phyloP scores from a whole-genome alignment of 2,113 vertebrate genomes.

The Paraplagusia blochii region DNA sequence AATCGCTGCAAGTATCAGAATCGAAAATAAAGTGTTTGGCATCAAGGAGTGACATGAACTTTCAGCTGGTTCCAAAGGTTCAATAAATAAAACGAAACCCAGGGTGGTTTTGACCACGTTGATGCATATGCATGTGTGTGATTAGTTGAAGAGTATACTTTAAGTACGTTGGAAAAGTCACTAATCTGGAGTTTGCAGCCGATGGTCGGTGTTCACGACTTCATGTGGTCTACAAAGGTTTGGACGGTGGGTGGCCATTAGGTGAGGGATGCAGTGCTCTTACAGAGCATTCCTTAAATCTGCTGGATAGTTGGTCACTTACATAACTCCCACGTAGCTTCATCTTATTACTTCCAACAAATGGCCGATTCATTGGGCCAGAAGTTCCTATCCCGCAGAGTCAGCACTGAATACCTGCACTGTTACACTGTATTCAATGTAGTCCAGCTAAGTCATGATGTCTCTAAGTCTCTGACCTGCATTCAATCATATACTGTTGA shows the following conservation, averaged over 20 bases:
- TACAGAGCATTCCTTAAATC: conserved; percentile 64
- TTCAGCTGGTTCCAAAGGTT: too few relatives aligned
- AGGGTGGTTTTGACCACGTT: too few relatives aligned
- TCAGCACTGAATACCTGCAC: conserved; percentile 62
- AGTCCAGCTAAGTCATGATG: conserved; percentile 64
- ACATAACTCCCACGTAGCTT: conserved; percentile 73
- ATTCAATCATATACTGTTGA: conserved; percentile 38
- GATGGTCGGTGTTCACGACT: conserved; percentile 36
- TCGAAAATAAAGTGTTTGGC: too few relatives aligned
- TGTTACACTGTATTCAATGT: conserved; percentile 57
- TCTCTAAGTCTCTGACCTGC: conserved; percentile 39
- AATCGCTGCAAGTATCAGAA: too few relatives aligned
- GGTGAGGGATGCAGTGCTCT: conserved; percentile 46
- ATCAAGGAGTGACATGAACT: too few relatives aligned
- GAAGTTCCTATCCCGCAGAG: conserved; percentile 59
- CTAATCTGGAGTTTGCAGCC: conserved; percentile 32
- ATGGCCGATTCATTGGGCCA: conserved; percentile 62
- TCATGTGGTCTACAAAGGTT: conserved; percentile 71
- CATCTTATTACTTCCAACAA: conserved; percentile 73
- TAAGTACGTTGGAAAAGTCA: too few relatives aligned
- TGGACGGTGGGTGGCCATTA: conserved; percentile 65
- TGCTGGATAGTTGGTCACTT: conserved; percentile 68
- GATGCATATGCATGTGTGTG: too few relatives aligned
- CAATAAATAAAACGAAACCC: too few relatives aligned
- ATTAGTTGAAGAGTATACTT: too few relatives aligned